A percentile compares a stretch with the other conserved stretches of the same genome.
Evolutionary conservation across 2,888 invertebrate genomes (phyloP).

Genomic region (Ariolimax columbianus): DNA sequence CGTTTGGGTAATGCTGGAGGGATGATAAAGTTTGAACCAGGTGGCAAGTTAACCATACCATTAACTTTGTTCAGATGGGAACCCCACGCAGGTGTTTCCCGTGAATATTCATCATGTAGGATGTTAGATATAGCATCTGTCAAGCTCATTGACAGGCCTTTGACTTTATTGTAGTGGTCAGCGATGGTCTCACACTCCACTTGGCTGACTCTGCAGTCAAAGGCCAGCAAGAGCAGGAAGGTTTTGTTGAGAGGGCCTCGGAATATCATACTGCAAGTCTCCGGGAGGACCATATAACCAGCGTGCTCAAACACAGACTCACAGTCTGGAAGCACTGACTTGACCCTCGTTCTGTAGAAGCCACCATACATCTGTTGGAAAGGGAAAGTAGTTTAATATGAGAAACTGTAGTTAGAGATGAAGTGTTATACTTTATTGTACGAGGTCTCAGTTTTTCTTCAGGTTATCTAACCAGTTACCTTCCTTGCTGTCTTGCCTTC

Average conservation of each 20-base stretch:
- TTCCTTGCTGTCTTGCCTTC: too few relatives aligned
- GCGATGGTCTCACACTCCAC: conserved; percentile 19
- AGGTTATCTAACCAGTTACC: too few relatives aligned
- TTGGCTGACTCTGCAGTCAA: conserved; percentile 34
- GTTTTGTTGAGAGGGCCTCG: conserved; percentile 13
- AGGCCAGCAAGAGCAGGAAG: conserved; percentile 10
- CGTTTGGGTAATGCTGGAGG: conserved; percentile 38
- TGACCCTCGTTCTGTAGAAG: conserved; percentile 50
- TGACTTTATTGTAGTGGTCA: conserved; percentile 29
- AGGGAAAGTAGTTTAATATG: too few relatives aligned
- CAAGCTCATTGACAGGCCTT: conserved; percentile 19
- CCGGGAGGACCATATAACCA: conserved; percentile 23
- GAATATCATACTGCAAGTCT: background rate
- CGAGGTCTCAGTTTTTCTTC: too few relatives aligned
- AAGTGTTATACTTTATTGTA: too few relatives aligned
- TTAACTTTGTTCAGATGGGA: background rate
- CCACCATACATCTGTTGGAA: conserved; percentile 53
- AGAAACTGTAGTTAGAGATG: too few relatives aligned
- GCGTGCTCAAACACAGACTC: conserved; percentile 41
- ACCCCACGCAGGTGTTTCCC: background rate
- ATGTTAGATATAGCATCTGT: conserved; percentile 22
- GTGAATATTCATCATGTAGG: conserved; percentile 3
- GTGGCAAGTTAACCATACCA: background rate
- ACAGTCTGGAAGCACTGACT: conserved; percentile 32
- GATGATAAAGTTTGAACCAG: background rate